Conservation (phyloP, 1,140 invertebrate species). For the Drosophila kohkoa region DNA sequence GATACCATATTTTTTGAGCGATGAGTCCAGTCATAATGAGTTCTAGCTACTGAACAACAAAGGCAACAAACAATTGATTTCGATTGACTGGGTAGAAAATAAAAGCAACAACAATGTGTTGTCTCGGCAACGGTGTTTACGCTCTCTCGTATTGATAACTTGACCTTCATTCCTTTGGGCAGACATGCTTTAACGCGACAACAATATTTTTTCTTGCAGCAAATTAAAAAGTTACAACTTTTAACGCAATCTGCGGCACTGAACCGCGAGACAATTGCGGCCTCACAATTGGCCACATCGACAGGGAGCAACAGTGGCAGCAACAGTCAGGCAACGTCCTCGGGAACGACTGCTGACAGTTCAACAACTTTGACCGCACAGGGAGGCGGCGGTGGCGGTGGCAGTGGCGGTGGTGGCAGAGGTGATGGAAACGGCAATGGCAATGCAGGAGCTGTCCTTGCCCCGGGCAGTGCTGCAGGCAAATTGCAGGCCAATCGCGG, state of each 20-base stretch:
- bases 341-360: constrained; percentile 52
- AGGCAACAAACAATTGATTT: constrained; percentile 6
- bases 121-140: constrained; percentile 32
- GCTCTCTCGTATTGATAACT: not conserved
- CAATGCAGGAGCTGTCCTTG: constrained; percentile 15
- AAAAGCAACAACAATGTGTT: not conserved
- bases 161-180: constrained; percentile 3
- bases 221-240: constrained; percentile 84
- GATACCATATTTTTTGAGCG: constrained; percentile 6
- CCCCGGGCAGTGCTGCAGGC: constrained; percentile 38
- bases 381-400: constrained; percentile 19
- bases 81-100: not conserved
- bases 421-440: constrained; percentile 26
- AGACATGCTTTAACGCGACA: constrained; percentile 12
- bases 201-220: constrained; percentile 62
- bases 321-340: constrained; percentile 45
- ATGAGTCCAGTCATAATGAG: not conserved
- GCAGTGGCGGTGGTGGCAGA: constrained; percentile 7
- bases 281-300: constrained; percentile 84
- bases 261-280: constrained; percentile 84
- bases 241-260: constrained; percentile 83
- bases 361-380: constrained; percentile 72
- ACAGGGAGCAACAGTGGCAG: constrained; percentile 56
- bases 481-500: constrained; percentile 55
- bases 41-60: constrained; percentile 3